A percentile compares a stretch with the other conserved stretches of the same genome.
These are phyloP conservation scores for Crax fasciolata DNA, from an alignment of 2,797 vertebrate species.

Conservation along the genomic window DNA sequence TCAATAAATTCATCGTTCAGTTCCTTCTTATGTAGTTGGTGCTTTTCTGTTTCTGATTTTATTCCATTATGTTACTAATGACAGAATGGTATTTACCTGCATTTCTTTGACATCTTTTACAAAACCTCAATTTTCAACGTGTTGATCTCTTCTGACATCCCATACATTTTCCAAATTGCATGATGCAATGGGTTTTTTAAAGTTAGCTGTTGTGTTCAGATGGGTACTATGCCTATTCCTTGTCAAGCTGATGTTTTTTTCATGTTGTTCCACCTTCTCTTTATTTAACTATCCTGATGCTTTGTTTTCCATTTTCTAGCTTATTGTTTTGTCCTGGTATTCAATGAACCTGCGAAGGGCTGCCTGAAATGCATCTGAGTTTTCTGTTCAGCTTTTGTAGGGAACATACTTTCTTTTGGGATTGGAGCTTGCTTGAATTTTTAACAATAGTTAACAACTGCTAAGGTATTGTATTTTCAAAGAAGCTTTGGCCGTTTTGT, in stretches of 20 bases:
- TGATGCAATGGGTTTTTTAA: neutral
- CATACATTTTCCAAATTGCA: neutral
- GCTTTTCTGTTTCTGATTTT: neutral
- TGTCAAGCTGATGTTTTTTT: neutral
- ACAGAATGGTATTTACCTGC: neutral
- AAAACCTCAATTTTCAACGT: fast-evolving
- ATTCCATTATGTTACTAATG: neutral
- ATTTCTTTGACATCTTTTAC: neutral
- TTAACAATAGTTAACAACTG: neutral
- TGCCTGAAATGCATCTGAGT: neutral
- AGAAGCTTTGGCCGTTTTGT: neutral
- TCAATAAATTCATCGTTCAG: neutral
- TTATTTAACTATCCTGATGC: neutral
- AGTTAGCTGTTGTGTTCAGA: neutral
- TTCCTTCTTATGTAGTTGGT: neutral
- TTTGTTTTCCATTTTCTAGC: neutral
- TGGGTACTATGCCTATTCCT: neutral
- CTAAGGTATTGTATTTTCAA: neutral
- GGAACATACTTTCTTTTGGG: neutral
- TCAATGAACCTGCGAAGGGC: fast-evolving
- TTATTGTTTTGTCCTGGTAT: neutral
- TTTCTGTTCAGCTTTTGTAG: neutral
- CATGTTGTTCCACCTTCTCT: neutral
- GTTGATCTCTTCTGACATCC: neutral
- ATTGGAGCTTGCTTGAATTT: neutral